Percentiles rank a stretch among this genome's conserved stretches.
These are phyloP conservation scores for Paracanthobrama guichenoti DNA, from an alignment of 2,113 vertebrate genomes.

Conservation along the genomic window DNA sequence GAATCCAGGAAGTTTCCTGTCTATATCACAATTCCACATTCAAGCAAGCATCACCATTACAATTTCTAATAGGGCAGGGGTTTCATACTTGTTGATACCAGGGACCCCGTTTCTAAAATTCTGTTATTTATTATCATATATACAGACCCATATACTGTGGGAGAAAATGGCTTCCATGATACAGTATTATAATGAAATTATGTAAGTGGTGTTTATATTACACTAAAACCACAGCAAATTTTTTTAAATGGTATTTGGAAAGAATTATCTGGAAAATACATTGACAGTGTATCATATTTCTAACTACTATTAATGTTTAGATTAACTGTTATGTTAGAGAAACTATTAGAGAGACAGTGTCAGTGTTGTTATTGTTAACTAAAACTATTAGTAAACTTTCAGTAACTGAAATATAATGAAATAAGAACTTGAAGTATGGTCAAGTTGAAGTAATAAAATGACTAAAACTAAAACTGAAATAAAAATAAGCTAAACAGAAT, in stretches of 20 bases:
- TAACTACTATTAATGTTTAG: too few species aligned
- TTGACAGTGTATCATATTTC: too few species aligned
- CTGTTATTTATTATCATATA: not conserved
- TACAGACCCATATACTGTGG: not conserved
- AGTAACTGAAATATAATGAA: too few species aligned
- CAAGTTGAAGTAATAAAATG: too few species aligned
- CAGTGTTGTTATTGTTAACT: too few species aligned
- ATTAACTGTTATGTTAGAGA: too few species aligned
- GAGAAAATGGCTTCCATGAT: not conserved
- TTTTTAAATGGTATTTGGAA: not conserved
- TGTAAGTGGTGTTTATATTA: not conserved
- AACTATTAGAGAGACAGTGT: too few species aligned
- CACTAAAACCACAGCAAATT: not conserved
- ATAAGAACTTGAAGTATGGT: too few species aligned
- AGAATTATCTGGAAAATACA: not conserved
- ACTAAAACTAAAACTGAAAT: too few species aligned
- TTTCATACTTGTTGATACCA: not conserved
- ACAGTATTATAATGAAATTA: not conserved
- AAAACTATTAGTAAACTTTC: too few species aligned
- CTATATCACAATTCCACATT: not conserved
- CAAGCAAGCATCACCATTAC: not conserved
- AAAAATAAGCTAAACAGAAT: too few species aligned
- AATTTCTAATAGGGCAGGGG: not conserved
- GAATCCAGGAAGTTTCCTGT: not conserved
- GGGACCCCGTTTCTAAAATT: not conserved